These are phyloP conservation scores for Amphipyra tragopoginis DNA, from an alignment of 2,888 invertebrate species.

Conservation along the genomic window DNA sequence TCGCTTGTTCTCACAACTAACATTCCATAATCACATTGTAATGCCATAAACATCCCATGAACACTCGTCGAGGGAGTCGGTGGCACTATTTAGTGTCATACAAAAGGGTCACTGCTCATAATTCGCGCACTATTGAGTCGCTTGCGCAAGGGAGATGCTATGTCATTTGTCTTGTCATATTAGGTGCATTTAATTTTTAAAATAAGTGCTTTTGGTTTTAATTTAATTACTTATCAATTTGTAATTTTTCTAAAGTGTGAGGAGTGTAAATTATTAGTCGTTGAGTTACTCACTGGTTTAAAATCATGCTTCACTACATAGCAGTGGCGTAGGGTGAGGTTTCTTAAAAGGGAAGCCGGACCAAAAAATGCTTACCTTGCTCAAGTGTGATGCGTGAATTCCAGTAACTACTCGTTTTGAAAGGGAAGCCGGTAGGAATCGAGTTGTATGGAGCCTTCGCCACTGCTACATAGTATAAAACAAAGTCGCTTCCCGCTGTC, in stretches of 20 bases:
- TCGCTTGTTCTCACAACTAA: slow-evolving; percentile 14
- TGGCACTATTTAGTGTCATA: not conserved
- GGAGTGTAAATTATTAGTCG: no score
- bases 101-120: slow-evolving; percentile 6
- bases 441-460: no score
- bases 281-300: no score
- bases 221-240: slow-evolving; percentile 26
- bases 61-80: not conserved
- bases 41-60: slow-evolving; percentile 31
- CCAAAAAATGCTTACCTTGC: no score
- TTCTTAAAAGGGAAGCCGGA: no score
- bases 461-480: no score
- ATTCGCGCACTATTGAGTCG: slow-evolving; percentile 9
- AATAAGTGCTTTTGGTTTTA: slow-evolving; percentile 18
- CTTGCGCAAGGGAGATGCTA: not conserved
- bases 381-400: no score
- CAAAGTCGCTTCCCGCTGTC: no score
- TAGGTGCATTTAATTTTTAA: slow-evolving; percentile 28
- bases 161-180: slow-evolving; percentile 44
- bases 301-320: no score
- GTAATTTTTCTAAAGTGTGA: slow-evolving; percentile 20
- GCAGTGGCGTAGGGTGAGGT: no score
- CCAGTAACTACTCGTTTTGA: no score
- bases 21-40: slow-evolving; percentile 14
- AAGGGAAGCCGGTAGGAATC: no score